Evolutionary conservation across 2,797 vertebrate genomes (phyloP).

Genomic region (Micropoecilia bifurca): DNA sequence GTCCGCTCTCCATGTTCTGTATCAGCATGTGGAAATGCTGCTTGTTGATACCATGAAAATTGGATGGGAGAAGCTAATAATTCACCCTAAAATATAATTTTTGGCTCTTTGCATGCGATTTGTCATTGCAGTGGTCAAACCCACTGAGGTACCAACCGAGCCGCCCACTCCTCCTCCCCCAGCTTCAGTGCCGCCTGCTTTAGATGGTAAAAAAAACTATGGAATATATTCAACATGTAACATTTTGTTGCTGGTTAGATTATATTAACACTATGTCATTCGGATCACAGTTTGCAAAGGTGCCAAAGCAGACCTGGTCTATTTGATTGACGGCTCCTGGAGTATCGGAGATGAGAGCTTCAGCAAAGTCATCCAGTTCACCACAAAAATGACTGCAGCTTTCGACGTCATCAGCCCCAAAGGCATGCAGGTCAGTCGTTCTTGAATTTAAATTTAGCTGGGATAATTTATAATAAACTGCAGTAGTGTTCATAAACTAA

Average conservation of each 20-base stretch:
- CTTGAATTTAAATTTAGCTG: not conserved
- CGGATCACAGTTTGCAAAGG: slow-evolving; percentile 91
- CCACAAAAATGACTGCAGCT: slow-evolving; percentile 94
- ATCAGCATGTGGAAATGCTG: not conserved
- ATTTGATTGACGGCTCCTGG: slow-evolving; percentile 98
- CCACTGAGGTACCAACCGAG: slow-evolving; percentile 89
- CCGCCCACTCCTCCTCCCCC: slow-evolving; percentile 92
- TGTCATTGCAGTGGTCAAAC: slow-evolving; percentile 87
- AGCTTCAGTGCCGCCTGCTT: slow-evolving; percentile 90
- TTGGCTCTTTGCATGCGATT: not conserved
- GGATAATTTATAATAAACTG: not conserved
- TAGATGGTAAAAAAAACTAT: slow-evolving; percentile 86
- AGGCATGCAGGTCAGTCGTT: slow-evolving; percentile 91
- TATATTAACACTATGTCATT: slow-evolving; percentile 3
- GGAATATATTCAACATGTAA: not conserved
- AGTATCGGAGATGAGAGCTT: slow-evolving; percentile 99
- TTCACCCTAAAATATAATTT: not conserved
- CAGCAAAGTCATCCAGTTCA: slow-evolving; percentile 95
- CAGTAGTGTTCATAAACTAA: not conserved
- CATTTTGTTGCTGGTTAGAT: not conserved
- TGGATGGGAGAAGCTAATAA: not conserved
- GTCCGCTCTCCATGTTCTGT: not conserved
- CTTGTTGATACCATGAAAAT: not conserved
- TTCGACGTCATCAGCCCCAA: slow-evolving; percentile 90
- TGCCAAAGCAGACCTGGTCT: slow-evolving; percentile 97